Percentiles rank a stretch among this genome's conserved stretches.
phyloP scores from a whole-genome alignment of 2,888 invertebrate species.

The Himalopsyche japonica region DNA sequence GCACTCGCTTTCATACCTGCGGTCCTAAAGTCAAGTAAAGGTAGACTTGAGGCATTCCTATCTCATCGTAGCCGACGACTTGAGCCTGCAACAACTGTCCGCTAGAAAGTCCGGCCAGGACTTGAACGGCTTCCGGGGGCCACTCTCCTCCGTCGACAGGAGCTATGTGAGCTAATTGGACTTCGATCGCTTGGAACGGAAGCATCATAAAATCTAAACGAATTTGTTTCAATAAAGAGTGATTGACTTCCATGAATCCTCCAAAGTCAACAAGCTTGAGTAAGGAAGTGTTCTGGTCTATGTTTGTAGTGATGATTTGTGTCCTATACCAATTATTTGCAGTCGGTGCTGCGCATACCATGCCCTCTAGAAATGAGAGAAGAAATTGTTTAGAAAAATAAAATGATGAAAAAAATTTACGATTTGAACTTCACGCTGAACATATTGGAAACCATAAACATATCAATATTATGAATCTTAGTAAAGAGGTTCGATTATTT shows the following conservation, averaged over 20 bases:
- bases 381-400: background rate
- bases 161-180: constrained; percentile 86
- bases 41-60: constrained; percentile 78
- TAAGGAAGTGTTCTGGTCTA: constrained; percentile 72
- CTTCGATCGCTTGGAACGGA: constrained; percentile 98
- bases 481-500: too few species aligned
- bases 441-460: too few species aligned
- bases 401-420: too few species aligned
- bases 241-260: constrained; percentile 81
- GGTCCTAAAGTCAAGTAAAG: constrained; percentile 76
- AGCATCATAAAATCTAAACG: constrained; percentile 89
- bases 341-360: constrained; percentile 86
- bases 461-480: too few species aligned
- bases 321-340: constrained; percentile 89
- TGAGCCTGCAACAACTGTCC: constrained; percentile 87
- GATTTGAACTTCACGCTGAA: too few species aligned
- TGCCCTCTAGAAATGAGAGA: constrained; percentile 65
- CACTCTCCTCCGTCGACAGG: constrained; percentile 75
- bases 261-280: constrained; percentile 95
- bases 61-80: constrained; percentile 80
- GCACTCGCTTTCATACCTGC: constrained; percentile 64
- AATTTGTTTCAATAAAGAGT: constrained; percentile 84
- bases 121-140: constrained; percentile 76
- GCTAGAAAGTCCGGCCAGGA: constrained; percentile 78
- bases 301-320: constrained; percentile 73